These are phyloP conservation scores for Pleuronectes platessa DNA, from an alignment of 2,113 vertebrate species.

Conservation along the genomic window DNA sequence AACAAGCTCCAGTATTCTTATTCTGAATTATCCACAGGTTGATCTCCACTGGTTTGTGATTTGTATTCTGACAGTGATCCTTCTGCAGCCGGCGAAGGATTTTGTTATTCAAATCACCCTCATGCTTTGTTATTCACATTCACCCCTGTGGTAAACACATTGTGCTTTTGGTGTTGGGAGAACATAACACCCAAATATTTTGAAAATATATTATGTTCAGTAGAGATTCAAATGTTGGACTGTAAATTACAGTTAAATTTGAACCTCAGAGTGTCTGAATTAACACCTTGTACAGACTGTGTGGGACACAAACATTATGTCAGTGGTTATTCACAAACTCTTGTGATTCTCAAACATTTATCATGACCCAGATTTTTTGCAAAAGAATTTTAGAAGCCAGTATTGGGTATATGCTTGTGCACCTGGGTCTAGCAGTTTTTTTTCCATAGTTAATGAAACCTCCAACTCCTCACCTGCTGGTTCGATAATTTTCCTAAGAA, in stretches of 20 bases:
- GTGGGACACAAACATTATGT: neutral
- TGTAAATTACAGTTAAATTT: neutral
- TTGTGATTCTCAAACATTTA: neutral
- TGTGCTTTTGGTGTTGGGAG: slow-evolving; percentile 25
- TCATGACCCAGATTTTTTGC: neutral
- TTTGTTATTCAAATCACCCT: slow-evolving; percentile 52
- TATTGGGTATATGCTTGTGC: neutral
- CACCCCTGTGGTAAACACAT: slow-evolving; percentile 33
- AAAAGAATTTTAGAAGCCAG: too few relatives aligned
- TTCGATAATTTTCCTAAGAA: neutral
- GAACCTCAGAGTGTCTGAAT: neutral
- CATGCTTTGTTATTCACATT: slow-evolving; percentile 14
- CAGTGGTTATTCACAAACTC: neutral
- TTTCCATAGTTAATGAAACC: neutral
- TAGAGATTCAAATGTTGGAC: slow-evolving; percentile 2
- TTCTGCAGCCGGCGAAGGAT: neutral
- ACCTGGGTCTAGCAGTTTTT: neutral
- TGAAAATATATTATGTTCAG: neutral
- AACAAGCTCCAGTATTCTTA: slow-evolving; percentile 52
- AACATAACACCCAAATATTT: neutral
- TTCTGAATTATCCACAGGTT: neutral
- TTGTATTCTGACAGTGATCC: slow-evolving; percentile 18
- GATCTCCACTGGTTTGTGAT: slow-evolving; percentile 7
- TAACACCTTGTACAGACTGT: too few relatives aligned
- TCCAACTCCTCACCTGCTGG: neutral